Evolutionary conservation across 1,140 invertebrate genomes (phyloP).

Genomic region (Lucilia cuprina): DNA sequence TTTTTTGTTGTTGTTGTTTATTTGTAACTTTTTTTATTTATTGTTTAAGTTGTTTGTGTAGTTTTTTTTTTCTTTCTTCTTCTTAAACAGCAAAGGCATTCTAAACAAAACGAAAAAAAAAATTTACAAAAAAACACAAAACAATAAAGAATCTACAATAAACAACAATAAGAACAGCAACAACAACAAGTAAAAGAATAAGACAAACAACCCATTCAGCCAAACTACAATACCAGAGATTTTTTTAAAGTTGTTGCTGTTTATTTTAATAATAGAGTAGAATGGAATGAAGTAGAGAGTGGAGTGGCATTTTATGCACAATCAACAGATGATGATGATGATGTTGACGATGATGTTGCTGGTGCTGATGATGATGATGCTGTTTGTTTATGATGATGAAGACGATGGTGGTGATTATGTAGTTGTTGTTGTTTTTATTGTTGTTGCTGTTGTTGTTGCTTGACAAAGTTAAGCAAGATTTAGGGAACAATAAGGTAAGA

Average conservation of each 20-base stretch:
- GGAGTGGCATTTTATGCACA: constrained; percentile 10
- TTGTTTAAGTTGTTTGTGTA: neutral
- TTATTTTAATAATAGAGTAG: neutral
- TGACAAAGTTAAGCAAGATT: neutral
- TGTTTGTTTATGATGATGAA: neutral
- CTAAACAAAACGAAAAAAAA: neutral
- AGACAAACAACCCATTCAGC: neutral
- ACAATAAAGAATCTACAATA: neutral
- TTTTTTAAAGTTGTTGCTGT: neutral
- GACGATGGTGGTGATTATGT: neutral
- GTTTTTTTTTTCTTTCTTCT: neutral
- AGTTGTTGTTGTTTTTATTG: too few species aligned
- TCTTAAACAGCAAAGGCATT: neutral
- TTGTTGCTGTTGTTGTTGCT: neutral
- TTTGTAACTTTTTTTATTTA: neutral
- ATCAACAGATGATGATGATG: neutral
- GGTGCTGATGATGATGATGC: neutral
- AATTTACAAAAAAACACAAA: neutral
- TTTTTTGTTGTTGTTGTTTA: neutral
- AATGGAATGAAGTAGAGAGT: neutral
- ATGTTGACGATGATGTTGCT: neutral
- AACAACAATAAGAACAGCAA: neutral
- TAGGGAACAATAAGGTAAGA: neutral
- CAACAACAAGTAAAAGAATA: neutral
- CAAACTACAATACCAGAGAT: neutral